phyloP scores from a whole-genome alignment of 2,113 vertebrate genomes.

The Ceyx cyanopectus region DNA sequence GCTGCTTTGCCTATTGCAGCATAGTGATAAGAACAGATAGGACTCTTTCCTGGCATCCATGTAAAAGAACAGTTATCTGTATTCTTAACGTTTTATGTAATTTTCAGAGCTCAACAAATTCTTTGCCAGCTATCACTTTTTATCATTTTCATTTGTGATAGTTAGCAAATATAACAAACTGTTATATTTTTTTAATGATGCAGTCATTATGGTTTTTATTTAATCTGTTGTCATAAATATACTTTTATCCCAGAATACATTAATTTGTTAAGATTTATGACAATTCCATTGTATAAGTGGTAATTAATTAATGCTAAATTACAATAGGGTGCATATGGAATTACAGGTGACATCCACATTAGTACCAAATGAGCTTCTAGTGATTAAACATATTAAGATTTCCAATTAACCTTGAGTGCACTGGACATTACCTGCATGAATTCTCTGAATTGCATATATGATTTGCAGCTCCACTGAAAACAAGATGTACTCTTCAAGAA shows the following conservation, averaged over 20 bases:
- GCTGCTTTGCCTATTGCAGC: conserved; percentile 70
- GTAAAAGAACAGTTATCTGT: conserved; percentile 61
- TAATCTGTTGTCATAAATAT: not conserved
- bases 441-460: not conserved
- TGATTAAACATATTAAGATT: conserved; percentile 66
- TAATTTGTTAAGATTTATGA: conserved; percentile 36
- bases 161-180: conserved; percentile 2
- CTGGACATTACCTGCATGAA: conserved; percentile 22
- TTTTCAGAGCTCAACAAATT: conserved; percentile 39
- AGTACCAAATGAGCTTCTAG: conserved; percentile 58
- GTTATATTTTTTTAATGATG: conserved; percentile 39
- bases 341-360: conserved; percentile 63
- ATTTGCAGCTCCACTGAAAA: not conserved
- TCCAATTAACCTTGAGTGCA: conserved; percentile 67
- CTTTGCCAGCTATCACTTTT: conserved; percentile 52
- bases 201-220: not conserved
- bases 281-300: conserved; percentile 34
- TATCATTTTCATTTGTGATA: conserved; percentile 5
- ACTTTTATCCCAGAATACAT: conserved; percentile 31
- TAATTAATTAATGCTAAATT: conserved; percentile 70
- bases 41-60: conserved; percentile 55
- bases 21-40: conserved; percentile 60
- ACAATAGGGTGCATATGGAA: conserved; percentile 47
- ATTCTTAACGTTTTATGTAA: conserved; percentile 49
- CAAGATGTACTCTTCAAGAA: not conserved